A percentile compares a stretch with the other conserved stretches of the same genome.
Conservation (phyloP, 1,140 invertebrate species). For the Aricia agestis region DNA sequence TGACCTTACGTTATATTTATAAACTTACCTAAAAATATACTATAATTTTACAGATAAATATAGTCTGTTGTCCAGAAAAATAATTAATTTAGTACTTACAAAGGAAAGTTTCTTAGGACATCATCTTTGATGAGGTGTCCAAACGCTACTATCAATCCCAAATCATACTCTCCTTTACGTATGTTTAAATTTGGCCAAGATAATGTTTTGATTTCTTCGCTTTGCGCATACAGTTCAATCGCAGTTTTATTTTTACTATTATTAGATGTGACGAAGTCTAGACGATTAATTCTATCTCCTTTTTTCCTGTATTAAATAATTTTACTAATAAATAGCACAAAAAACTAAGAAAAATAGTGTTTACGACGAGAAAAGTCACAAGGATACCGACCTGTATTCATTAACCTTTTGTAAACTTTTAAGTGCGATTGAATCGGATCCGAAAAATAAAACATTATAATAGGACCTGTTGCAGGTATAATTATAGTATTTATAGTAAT, state of each 20-base stretch:
- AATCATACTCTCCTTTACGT: slow-evolving; percentile 50
- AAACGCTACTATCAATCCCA: slow-evolving; percentile 66
- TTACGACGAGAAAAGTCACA: not conserved
- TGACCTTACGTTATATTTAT: too few relatives aligned
- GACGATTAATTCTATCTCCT: slow-evolving; percentile 39
- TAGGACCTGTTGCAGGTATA: slow-evolving; percentile 28
- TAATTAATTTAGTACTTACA: slow-evolving; percentile 47
- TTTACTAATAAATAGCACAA: not conserved
- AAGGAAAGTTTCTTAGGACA: slow-evolving; percentile 55
- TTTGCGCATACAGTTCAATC: slow-evolving; percentile 57
- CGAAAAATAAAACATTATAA: slow-evolving; percentile 65
- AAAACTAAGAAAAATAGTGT: not conserved
- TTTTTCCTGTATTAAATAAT: slow-evolving; percentile 41
- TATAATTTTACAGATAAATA: too few relatives aligned
- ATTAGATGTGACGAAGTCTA: slow-evolving; percentile 58
- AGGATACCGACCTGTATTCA: slow-evolving; percentile 48
- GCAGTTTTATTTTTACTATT: slow-evolving; percentile 45
- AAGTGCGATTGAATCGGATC: slow-evolving; percentile 59
- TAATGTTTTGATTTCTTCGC: slow-evolving; percentile 50
- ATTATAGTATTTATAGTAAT: slow-evolving; percentile 32
- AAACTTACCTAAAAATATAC: too few relatives aligned
- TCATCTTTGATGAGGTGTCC: slow-evolving; percentile 62
- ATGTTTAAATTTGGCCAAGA: slow-evolving; percentile 54
- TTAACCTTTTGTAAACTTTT: slow-evolving; percentile 60
- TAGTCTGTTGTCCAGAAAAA: too few relatives aligned